Evolutionary conservation across 64 coral and sea anemone species (phyloP).

Genomic region (Montipora efflorescens): DNA sequence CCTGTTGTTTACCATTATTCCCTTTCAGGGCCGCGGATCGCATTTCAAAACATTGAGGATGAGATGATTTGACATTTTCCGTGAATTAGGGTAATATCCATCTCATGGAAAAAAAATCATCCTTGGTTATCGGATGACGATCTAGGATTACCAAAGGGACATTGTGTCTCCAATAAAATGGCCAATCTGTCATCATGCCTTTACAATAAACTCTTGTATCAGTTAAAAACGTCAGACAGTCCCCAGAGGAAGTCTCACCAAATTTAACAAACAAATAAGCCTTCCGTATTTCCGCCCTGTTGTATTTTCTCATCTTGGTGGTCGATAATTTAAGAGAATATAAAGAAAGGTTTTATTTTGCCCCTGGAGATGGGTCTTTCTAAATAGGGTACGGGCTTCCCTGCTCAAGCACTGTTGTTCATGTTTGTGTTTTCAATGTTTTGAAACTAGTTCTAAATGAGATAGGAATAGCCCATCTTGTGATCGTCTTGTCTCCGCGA

Average conservation of each 20-base stretch:
- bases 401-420: not conserved
- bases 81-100: not conserved
- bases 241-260: conserved; percentile 38
- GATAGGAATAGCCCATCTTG: too few relatives aligned
- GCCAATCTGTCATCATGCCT: conserved; percentile 44
- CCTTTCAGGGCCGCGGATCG: not conserved
- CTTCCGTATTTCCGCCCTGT: not conserved
- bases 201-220: conserved; percentile 51
- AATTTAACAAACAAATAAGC: conserved; percentile 21
- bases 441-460: too few relatives aligned
- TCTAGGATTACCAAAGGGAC: conserved; percentile 43
- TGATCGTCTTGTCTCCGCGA: too few relatives aligned
- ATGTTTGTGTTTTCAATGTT: not conserved
- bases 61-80: conserved; percentile 6
- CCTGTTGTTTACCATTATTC: not conserved
- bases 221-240: conserved; percentile 39
- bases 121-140: conserved; percentile 6
- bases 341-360: not conserved
- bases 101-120: not conserved
- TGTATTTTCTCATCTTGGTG: not conserved
- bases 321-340: not conserved
- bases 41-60: conserved; percentile 32
- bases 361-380: not conserved
- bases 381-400: not conserved
- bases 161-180: conserved; percentile 46